Base-by-base conservation (phyloP, 64 coral and sea anemone genomes). In the Trachythela sp. region DNA sequence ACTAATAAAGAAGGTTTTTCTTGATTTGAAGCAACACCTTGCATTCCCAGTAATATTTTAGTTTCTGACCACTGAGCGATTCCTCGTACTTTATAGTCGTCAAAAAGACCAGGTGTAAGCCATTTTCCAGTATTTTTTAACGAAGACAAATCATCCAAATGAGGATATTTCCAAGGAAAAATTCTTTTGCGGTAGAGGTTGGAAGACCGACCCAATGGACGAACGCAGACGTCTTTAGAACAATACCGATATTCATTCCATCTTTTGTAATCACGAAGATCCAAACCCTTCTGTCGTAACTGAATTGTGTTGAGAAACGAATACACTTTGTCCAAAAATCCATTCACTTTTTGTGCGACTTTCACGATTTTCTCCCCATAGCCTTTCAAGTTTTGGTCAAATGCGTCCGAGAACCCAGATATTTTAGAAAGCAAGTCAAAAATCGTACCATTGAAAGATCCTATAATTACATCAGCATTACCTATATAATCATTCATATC, bases 101-200 rank as follows among this genome's bases (percentile, higher is more conserved):
- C 95, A 89, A 98, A 98, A 6, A 98, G 89, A 2, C 95, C 95
- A 2, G 95, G 95, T 68, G 88, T 91, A 4, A 94, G 89, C 95
- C 95, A 98, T 37, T 91, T 86, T 17, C 95, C 95, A 27, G 90
- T 92, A 26, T 91, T 84, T 71, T 54, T 50, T 30, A 97, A 87
- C 15, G 95, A 94, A 11, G 95, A 94, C 13, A 98, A 91, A 90
- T 98, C 95, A 70, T 98, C 95, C 11, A 98, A 86, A 83, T 98
- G 95, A 36, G 93, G 93, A 58, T 91, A 98, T n/a, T 98, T 98
- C 86, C 94, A 94, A 27, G 88, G 83, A 49, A 98, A 98, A 49
- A 98, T 98, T 8, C 84, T 92, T 18, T 92, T 91, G 0, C 90
- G 85, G 48, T 98, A 98, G 32, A 91, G 85, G 20, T 86, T 60